Evolutionary conservation across 2,797 vertebrate species (phyloP).

Genomic region (Pangasius mekongensis): DNA sequence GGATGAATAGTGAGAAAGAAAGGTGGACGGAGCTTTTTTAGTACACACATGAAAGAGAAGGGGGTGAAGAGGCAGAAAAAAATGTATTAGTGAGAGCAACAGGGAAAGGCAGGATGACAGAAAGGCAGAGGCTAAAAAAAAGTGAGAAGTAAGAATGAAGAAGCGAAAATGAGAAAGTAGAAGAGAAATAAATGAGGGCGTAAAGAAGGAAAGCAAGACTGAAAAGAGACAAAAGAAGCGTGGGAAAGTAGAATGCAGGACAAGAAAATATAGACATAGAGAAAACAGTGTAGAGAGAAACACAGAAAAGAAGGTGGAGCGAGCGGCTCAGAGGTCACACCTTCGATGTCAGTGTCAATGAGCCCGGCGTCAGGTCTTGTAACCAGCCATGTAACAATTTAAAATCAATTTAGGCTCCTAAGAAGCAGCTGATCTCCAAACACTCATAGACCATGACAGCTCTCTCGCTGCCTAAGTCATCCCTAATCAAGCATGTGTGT

Average conservation of each 20-base stretch:
- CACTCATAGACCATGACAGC: slow-evolving; percentile 25
- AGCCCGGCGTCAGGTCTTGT: slow-evolving; percentile 76
- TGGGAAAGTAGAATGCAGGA: not conserved
- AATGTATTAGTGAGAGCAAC: not conserved
- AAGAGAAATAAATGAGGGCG: slow-evolving; percentile 16
- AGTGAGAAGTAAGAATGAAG: slow-evolving; percentile 21
- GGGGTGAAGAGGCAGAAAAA: not conserved
- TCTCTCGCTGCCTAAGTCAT: slow-evolving; percentile 14
- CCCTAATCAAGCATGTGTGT: not conserved
- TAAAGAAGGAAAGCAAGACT: not conserved
- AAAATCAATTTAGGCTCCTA: slow-evolving; percentile 79
- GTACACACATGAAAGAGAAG: not conserved
- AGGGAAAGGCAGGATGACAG: not conserved
- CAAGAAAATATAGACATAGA: not conserved
- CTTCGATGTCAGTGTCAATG: slow-evolving; percentile 54
- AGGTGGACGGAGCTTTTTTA: not conserved
- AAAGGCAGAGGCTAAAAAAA: not conserved
- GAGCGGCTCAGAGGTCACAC: slow-evolving; percentile 11
- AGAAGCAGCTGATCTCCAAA: slow-evolving; percentile 68
- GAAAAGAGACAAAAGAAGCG: slow-evolving; percentile 6
- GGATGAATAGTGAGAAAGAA: not conserved
- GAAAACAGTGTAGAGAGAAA: not conserved
- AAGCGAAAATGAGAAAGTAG: slow-evolving; percentile 25
- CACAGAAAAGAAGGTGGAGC: slow-evolving; percentile 20
- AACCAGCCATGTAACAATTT: slow-evolving; percentile 81